A percentile compares a stretch with the other conserved stretches of the same genome.
Conservation (phyloP, 2,888 invertebrate species). For the Creontiades dilutus region DNA sequence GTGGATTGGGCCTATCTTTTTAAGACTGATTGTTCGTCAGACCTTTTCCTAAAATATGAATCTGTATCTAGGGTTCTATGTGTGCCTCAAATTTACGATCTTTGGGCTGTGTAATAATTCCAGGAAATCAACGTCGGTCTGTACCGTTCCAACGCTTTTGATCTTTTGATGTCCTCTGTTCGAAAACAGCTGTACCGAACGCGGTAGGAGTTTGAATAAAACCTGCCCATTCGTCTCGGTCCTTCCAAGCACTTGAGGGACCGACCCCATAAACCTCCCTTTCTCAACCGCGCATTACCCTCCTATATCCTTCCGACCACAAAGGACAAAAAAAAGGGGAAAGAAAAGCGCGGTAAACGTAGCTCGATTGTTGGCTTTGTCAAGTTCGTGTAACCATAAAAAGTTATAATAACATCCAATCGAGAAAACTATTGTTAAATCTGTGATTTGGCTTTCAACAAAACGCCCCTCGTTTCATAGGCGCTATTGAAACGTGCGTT, state of each 20-base stretch:
- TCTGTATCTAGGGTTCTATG: too few species aligned
- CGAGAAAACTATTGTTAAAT: neutral
- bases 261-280: neutral
- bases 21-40: too few species aligned
- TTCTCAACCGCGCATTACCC: neutral
- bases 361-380: neutral
- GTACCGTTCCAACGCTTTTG: neutral
- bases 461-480: neutral
- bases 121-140: too few species aligned
- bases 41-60: too few species aligned
- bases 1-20: too few species aligned
- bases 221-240: constrained; percentile 16
- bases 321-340: neutral
- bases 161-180: neutral
- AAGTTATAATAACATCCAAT: constrained; percentile 15
- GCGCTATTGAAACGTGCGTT: neutral
- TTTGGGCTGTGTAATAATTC: too few species aligned
- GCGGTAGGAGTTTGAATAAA: neutral
- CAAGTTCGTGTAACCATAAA: neutral
- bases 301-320: neutral
- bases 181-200: neutral
- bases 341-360: neutral
- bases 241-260: neutral
- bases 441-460: neutral
- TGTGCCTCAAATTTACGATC: too few species aligned